These are phyloP conservation scores for Jordanella pulchra DNA, from an alignment of 2,797 vertebrate genomes.

Conservation along the genomic window DNA sequence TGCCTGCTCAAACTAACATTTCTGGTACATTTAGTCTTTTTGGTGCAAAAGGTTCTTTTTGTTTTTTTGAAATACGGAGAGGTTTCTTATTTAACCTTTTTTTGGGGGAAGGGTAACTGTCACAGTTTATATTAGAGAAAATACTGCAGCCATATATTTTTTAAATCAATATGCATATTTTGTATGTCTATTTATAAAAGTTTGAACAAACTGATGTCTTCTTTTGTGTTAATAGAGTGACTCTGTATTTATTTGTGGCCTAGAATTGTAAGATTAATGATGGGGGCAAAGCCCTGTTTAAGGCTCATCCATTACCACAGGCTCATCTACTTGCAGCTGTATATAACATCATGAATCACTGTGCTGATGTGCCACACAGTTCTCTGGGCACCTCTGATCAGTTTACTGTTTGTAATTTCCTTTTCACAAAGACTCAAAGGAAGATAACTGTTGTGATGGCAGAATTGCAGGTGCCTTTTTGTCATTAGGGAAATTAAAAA, in stretches of 20 bases:
- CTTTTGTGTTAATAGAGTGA: conserved; percentile 74
- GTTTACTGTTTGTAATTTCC: conserved; percentile 58
- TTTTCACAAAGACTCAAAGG: conserved; percentile 33
- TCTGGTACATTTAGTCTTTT: conserved; percentile 26
- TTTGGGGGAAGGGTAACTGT: conserved; percentile 13
- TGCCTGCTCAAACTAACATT: conserved; percentile 45
- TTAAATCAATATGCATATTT: conserved; percentile 53
- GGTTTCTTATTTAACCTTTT: conserved; percentile 20
- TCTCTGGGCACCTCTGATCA: conserved; percentile 45
- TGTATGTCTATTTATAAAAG: conserved; percentile 56
- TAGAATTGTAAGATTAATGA: conserved; percentile 73
- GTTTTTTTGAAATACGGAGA: conserved; percentile 38
- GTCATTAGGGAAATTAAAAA: conserved; percentile 35
- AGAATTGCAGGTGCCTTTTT: conserved; percentile 8
- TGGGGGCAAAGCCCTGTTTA: conserved; percentile 65
- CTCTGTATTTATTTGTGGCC: conserved; percentile 51
- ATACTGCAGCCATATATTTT: conserved; percentile 52
- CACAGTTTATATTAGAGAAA: conserved; percentile 37
- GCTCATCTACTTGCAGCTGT: conserved; percentile 68
- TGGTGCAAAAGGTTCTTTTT: conserved; percentile 21
- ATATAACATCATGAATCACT: conserved; percentile 74
- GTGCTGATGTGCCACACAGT: conserved; percentile 29
- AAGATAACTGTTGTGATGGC: conserved; percentile 30
- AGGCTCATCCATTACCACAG: conserved; percentile 71
- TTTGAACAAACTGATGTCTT: conserved; percentile 65